Evolutionary conservation across 64 coral and sea anemone genomes (phyloP), one percentile per base, ranked within the genome.

Genomic region (Trachythela sp.): DNA sequence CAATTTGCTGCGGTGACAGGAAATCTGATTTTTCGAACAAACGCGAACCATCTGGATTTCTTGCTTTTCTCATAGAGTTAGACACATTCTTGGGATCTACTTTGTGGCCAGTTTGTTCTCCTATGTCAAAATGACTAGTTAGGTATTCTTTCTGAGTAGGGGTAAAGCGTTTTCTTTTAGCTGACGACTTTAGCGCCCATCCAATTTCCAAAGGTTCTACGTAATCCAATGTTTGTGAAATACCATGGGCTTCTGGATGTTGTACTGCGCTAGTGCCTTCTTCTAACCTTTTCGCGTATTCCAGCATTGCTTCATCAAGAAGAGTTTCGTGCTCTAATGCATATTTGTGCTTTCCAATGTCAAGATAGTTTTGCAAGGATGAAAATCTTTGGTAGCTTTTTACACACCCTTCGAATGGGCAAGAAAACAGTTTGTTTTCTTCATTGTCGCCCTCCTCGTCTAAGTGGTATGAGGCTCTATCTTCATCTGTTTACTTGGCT

Each of bases 351-450:
- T 49, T 85, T 40, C 84, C 84, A 30, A 33, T 45, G 48, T 85
- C 84, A 18, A 85, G 38, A 48, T 85, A 40, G 27, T 48, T 22
- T 32, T 85, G 37, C 13, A 85, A 29, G 48, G 36, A 43, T 85
- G 84, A 85, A 48, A 85, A 85, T 49, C 84, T 40, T 85, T 85
- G 84, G 30, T 45, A 85, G 11, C 13, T 43, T 22, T 85, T 40
- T 45, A 85, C 14, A 40, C 84, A 45, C 30, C 39, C 84, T 4
- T 85, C 40, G 14, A 45, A 37, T 45, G 48, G 40, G 22, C 0
- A 85, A 13, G 0, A 48, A 49, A 85, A 85, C 40, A 85, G 30
- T 14, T 85, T 85, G 15, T 11, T 15, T n/a, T n/a, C n/a, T n/a
- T n/a, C n/a, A n/a, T n/a, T n/a, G 22, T 11, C 22, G 13, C 48